Evolutionary conservation across 1,140 invertebrate genomes (phyloP).

Genomic region (Diuraphis noxia): DNA sequence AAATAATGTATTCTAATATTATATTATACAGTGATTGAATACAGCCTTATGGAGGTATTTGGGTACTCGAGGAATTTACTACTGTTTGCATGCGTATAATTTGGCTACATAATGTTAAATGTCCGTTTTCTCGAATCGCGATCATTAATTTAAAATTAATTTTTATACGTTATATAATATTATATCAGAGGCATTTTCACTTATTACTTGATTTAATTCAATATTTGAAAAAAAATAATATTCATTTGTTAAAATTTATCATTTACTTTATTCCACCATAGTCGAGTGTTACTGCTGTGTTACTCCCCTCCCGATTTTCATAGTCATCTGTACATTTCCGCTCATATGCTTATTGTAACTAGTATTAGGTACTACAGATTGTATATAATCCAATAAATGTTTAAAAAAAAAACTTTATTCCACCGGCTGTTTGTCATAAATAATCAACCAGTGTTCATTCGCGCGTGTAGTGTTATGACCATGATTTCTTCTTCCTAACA

Average conservation of each 20-base stretch:
- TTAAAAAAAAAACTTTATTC: no score
- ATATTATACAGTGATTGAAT: background rate
- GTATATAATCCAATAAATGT: no score
- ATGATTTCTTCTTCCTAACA: background rate
- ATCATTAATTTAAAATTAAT: background rate
- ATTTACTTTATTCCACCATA: background rate
- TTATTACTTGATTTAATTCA: no score
- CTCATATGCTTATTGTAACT: no score
- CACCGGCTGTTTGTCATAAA: background rate
- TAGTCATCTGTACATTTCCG: no score
- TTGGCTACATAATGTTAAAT: background rate
- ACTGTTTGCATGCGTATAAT: background rate
- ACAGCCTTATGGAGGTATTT: no score
- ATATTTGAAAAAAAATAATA: background rate
- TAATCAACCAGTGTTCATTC: background rate
- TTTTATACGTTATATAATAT: background rate
- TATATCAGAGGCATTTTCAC: no score
- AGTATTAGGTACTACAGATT: no score
- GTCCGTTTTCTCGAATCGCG: background rate
- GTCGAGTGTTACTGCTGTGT: no score
- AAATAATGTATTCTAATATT: background rate
- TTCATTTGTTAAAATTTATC: background rate
- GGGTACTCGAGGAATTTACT: background rate
- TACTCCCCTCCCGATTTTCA: no score
- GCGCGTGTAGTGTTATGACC: background rate